Evolutionary conservation across 2,888 invertebrate genomes (phyloP).

Genomic region (Nephrotoma appendiculata): DNA sequence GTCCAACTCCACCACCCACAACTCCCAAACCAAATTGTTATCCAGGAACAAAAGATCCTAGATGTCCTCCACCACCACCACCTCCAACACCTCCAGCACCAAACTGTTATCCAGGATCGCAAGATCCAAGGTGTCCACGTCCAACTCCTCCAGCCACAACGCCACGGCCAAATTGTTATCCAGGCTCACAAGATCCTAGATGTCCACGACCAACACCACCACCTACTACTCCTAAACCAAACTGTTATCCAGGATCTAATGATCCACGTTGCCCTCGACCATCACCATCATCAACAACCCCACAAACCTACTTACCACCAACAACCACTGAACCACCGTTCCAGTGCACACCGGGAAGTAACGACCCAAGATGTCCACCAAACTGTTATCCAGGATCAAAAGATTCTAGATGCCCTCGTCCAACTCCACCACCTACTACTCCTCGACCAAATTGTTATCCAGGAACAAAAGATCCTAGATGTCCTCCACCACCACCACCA

Average conservation of each 20-base stretch:
- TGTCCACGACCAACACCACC: conserved; percentile 14
- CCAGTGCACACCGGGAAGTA: conserved; percentile 15
- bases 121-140: conserved; percentile 21
- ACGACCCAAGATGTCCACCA: conserved; percentile 18
- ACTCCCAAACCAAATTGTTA: background rate
- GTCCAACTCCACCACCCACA: conserved; percentile 1
- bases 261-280: conserved; percentile 22
- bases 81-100: conserved; percentile 30
- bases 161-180: conserved; percentile 18
- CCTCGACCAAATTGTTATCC: conserved; percentile 2
- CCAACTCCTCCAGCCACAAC: conserved; percentile 18
- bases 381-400: conserved; percentile 26
- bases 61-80: conserved; percentile 19
- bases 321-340: conserved; percentile 12
- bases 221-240: background rate
- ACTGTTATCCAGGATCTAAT: conserved; percentile 17
- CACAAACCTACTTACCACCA: conserved; percentile 17
- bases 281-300: conserved; percentile 13
- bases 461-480: background rate
- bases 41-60: conserved; percentile 22
- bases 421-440: conserved; percentile 13
- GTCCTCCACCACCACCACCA: background rate
- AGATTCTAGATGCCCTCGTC: conserved; percentile 23
- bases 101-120: conserved; percentile 31
- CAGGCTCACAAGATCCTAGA: conserved; percentile 19